Evolutionary conservation across 2,888 invertebrate species (phyloP).

Genomic region (Brassicogethes aeneus): DNA sequence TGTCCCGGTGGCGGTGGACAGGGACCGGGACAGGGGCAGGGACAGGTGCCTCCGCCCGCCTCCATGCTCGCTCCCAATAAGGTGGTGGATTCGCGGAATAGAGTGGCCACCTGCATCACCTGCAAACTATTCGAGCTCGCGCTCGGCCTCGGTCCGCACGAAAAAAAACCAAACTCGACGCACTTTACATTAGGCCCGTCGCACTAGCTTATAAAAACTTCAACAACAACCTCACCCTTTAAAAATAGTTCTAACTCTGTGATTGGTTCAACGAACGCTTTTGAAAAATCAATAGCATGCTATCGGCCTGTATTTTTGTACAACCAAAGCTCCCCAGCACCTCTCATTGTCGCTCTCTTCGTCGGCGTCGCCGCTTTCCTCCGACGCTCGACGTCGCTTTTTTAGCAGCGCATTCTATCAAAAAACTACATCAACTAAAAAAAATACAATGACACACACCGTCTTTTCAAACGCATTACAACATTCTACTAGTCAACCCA

Average conservation of each 20-base stretch:
- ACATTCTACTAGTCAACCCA: slow-evolving; percentile 2
- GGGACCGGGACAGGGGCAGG: slow-evolving; percentile 38
- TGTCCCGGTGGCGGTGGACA: slow-evolving; percentile 7
- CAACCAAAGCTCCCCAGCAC: slow-evolving; percentile 34
- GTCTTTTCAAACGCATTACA: no score
- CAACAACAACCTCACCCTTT: slow-evolving; percentile 47
- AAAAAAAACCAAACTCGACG: slow-evolving; percentile 23
- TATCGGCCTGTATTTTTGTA: slow-evolving; percentile 46
- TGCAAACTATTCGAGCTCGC: slow-evolving; percentile 32
- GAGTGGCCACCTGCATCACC: slow-evolving; percentile 59
- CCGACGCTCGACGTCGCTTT: slow-evolving; percentile 35
- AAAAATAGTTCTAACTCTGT: slow-evolving; percentile 45
- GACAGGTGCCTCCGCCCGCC: slow-evolving; percentile 42
- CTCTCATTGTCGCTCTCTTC: slow-evolving; percentile 37
- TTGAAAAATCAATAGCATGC: slow-evolving; percentile 59
- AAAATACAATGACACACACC: slow-evolving; percentile 15
- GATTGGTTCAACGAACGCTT: slow-evolving; percentile 48
- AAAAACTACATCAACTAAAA: slow-evolving; percentile 28
- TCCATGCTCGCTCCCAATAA: slow-evolving; percentile 56
- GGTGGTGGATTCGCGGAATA: slow-evolving; percentile 58
- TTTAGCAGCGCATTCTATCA: slow-evolving; percentile 35
- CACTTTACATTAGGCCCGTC: slow-evolving; percentile 30
- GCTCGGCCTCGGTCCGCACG: slow-evolving; percentile 19
- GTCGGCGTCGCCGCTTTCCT: slow-evolving; percentile 39
- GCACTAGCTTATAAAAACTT: slow-evolving; percentile 38